These are phyloP conservation scores for Campoletis sonorensis DNA, from an alignment of 1,140 invertebrate species.

Conservation along the genomic window DNA sequence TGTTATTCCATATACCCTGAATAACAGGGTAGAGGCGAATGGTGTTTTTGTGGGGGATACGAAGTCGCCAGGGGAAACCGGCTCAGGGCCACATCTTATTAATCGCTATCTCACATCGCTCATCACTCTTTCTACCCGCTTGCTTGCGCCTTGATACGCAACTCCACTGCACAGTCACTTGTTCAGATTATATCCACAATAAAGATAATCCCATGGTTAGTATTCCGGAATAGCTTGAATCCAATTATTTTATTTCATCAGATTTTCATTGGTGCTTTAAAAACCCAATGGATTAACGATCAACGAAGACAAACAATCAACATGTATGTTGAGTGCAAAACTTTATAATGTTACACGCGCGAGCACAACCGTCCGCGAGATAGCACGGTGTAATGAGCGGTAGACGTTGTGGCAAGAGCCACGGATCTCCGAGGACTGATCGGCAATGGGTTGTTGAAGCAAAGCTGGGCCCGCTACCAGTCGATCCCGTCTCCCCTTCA, in stretches of 20 bases:
- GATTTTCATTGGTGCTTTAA: background rate
- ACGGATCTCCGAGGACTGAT: slow-evolving; percentile 72
- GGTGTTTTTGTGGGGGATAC: slow-evolving; percentile 22
- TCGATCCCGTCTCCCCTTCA: slow-evolving; percentile 59
- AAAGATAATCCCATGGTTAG: slow-evolving; percentile 41
- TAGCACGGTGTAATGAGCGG: slow-evolving; percentile 41
- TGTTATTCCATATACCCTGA: slow-evolving; percentile 42
- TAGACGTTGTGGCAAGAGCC: slow-evolving; percentile 63
- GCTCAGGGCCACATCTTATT: slow-evolving; percentile 58
- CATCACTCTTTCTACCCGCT: slow-evolving; percentile 47
- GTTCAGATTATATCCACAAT: slow-evolving; percentile 37
- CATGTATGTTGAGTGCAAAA: background rate
- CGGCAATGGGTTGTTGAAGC: slow-evolving; percentile 63
- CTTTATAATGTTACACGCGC: slow-evolving; percentile 34
- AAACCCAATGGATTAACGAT: background rate
- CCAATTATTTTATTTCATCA: background rate
- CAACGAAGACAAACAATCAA: background rate
- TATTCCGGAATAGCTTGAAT: background rate
- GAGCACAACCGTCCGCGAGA: slow-evolving; percentile 37
- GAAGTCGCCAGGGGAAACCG: slow-evolving; percentile 48
- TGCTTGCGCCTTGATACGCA: slow-evolving; percentile 25
- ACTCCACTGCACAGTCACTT: slow-evolving; percentile 36
- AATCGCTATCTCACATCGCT: slow-evolving; percentile 57
- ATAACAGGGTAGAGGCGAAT: background rate
- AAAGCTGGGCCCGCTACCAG: slow-evolving; percentile 66